These are phyloP conservation scores for Daboia siamensis DNA, from an alignment of 2,113 vertebrate species.

Conservation along the genomic window DNA sequence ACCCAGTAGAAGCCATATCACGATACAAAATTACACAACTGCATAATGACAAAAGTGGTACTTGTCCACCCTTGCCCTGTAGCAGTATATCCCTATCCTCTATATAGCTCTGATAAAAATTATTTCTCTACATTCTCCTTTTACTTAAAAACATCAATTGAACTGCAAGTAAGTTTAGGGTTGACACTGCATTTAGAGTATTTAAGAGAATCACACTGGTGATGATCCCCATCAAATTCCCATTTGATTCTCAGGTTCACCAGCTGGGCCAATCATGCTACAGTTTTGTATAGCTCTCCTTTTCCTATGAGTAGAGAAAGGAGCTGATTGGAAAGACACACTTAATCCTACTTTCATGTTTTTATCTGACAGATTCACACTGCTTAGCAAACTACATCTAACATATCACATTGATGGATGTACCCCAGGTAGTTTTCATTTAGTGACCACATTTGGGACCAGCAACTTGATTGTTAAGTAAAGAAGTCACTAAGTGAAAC, in stretches of 20 bases:
- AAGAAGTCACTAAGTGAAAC: not conserved
- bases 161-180: not conserved
- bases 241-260: not conserved
- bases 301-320: not conserved
- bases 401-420: not conserved
- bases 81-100: not conserved
- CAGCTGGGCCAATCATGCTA: not conserved
- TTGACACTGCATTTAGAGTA: not conserved
- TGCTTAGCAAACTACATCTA: too few relatives aligned
- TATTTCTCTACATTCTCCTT: not conserved
- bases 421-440: not conserved
- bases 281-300: not conserved
- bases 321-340: not conserved
- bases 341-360: not conserved
- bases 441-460: not conserved
- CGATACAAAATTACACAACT: not conserved
- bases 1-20: not conserved
- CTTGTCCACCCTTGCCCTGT: not conserved
- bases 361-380: not conserved
- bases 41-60: not conserved
- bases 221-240: not conserved
- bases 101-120: not conserved
- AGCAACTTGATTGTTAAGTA: not conserved
- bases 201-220: not conserved
- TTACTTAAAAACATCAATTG: not conserved